Evolutionary conservation across 2,888 invertebrate genomes (phyloP).

Genomic region (Drosophila borealis): DNA sequence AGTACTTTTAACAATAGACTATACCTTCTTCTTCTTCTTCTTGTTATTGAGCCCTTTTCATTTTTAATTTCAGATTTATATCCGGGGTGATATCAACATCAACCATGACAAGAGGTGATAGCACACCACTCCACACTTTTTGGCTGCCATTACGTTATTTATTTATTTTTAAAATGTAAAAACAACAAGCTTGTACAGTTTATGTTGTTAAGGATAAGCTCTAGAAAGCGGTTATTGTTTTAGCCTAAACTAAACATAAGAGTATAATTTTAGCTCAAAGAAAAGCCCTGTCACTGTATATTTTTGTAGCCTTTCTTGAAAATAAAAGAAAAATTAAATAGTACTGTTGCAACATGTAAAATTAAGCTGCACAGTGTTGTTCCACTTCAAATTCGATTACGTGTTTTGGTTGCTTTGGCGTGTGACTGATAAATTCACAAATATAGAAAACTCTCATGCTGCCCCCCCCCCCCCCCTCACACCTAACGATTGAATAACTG

Average conservation of each 20-base stretch:
- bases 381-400: no score
- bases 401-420: no score
- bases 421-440: no score
- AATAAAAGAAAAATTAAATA: not conserved
- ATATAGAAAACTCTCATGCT: no score
- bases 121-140: slow-evolving; percentile 12
- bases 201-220: slow-evolving; percentile 9
- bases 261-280: slow-evolving; percentile 8
- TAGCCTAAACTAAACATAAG: slow-evolving; percentile 7
- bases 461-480: no score
- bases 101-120: slow-evolving; percentile 35
- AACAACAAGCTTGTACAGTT: slow-evolving; percentile 11
- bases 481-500: no score
- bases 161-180: slow-evolving; percentile 15
- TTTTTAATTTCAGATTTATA: slow-evolving; percentile 42
- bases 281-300: slow-evolving; percentile 2
- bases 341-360: no score
- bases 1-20: no score
- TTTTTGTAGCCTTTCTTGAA: slow-evolving; percentile 3
- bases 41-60: no score
- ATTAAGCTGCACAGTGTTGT: no score
- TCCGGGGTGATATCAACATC: slow-evolving; percentile 26
- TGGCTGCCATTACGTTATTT: slow-evolving; percentile 28
- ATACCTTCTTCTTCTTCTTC: no score
- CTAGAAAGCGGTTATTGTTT: slow-evolving; percentile 8